Base-by-base conservation (phyloP, 2,888 invertebrate genomes). In the Amphipyra tragopoginis region DNA sequence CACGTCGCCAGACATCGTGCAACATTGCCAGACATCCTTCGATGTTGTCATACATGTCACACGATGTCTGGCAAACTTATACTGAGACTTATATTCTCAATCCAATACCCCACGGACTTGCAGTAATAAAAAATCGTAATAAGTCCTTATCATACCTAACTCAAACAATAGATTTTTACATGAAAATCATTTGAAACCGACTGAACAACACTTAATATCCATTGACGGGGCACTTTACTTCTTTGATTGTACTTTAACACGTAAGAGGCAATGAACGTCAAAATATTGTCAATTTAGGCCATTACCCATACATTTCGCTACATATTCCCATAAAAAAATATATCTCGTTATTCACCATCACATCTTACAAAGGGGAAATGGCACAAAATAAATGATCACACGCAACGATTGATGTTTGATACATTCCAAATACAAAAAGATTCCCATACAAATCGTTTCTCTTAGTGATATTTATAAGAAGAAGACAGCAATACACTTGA, bases 401-500 rank as follows among this genome's bases (percentile, higher is more conserved):
- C 61, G 34, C 48, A 9, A 62, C 54, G 63, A 79, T 79, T 72
- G 77, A 77, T 76, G 69, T 53, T 48, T 66, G 76, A 77, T 76
- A 66, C 58, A 62, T 68, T 53, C 42, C 50, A 39, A 13, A 59
- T 57, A 73, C 55, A 65, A 75, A n/a, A 75, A 64, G 75, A 64
- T 47, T 42, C 55, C 38, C 21, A 51, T 53, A 73, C 44, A 79
- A 77, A 77, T 77, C 62, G 70, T 53, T 66, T 63, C 62, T 70
- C 64, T 76, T 67, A 77, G 51, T 64, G 33, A 47, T 65, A 72
- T 76, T 72, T 66, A 58, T 64, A 33, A 60, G 45, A 69, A 45
- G 1, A 21, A 62, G 66, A 79, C 34, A 47, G 43, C n/a, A 8
- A 54, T 64, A 72, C 26, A 36, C 13, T n/a, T n/a, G 26, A 13